Evolutionary conservation across 2,797 vertebrate genomes (phyloP).

Genomic region (Rhinophrynus dorsalis): DNA sequence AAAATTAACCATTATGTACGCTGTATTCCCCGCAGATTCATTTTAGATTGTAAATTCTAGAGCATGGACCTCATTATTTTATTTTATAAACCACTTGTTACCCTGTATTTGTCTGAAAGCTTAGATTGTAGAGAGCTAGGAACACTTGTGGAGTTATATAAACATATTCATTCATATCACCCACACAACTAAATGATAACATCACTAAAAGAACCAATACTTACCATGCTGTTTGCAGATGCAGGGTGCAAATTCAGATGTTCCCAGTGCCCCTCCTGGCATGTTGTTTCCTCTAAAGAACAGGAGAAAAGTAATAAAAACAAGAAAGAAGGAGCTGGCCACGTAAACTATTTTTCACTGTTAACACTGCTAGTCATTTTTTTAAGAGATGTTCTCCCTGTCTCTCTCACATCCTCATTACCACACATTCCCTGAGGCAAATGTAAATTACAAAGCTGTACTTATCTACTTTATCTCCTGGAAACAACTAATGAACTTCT

Average conservation of each 20-base stretch:
- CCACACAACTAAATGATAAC: no score
- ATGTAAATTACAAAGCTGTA: neutral
- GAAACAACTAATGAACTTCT: constrained; percentile 31
- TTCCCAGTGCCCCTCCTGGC: constrained; percentile 15
- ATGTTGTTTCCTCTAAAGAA: neutral
- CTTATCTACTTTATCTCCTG: neutral
- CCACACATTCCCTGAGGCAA: neutral
- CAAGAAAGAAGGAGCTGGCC: neutral
- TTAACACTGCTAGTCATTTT: neutral
- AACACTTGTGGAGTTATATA: no score
- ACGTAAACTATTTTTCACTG: neutral
- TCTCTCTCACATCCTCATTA: neutral
- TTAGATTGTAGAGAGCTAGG: no score
- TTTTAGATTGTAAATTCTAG: no score
- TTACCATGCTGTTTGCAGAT: constrained; percentile 35
- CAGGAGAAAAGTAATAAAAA: neutral
- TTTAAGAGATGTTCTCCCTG: neutral
- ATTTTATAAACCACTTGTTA: no score
- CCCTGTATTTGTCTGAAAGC: no score
- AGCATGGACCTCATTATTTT: no score
- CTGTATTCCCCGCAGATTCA: no score
- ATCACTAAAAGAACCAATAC: no score
- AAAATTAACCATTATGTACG: no score
- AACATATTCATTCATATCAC: no score
- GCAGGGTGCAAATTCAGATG: constrained; percentile 8